A percentile compares a stretch with the other conserved stretches of the same genome.
Conservation (phyloP, 2,797 vertebrate genomes). For the Podargus strigoides region DNA sequence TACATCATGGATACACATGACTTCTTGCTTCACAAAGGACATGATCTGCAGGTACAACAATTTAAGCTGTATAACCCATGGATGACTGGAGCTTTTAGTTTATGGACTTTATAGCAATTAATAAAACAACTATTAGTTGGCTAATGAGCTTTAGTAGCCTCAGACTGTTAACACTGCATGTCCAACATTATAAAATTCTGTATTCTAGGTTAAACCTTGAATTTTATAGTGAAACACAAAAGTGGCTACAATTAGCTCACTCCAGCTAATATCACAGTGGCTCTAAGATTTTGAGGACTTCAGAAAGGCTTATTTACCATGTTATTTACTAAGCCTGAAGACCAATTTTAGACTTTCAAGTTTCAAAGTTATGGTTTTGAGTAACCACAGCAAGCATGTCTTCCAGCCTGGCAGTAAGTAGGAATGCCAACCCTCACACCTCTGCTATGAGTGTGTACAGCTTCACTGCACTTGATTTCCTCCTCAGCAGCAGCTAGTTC, state of each 20-base stretch:
- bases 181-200: not conserved
- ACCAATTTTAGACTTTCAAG: not conserved
- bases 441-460: not conserved
- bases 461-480: not conserved
- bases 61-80: not conserved
- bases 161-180: not conserved
- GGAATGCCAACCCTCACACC: not conserved
- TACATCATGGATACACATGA: not conserved
- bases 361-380: not conserved
- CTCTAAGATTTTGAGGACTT: not conserved
- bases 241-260: not conserved
- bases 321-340: not conserved
- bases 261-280: rapidly evolving
- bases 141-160: not conserved
- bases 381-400: not conserved
- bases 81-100: not conserved
- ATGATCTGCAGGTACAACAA: not conserved
- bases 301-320: not conserved
- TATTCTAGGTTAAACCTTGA: not conserved
- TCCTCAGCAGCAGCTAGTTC: not conserved
- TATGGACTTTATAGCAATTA: not conserved
- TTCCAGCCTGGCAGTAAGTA: not conserved
- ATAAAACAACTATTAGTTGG: not conserved
- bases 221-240: not conserved
- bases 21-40: not conserved